Evolutionary conservation across 2,797 vertebrate species (phyloP).

Genomic region (Tokudaia tokunoshimensis): DNA sequence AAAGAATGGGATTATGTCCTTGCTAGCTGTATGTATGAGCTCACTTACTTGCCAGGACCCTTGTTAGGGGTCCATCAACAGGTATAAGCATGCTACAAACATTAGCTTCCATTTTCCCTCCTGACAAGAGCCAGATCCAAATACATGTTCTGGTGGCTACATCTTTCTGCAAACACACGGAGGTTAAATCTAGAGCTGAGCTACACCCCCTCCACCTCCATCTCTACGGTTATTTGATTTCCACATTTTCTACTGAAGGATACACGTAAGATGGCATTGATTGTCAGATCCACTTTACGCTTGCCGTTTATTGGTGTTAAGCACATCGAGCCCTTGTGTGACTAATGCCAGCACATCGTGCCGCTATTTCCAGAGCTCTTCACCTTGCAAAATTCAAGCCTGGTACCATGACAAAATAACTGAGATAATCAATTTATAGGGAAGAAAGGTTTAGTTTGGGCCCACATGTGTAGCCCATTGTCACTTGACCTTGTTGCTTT

Average conservation of each 20-base stretch:
- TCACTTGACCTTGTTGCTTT: neutral
- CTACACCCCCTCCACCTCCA: neutral
- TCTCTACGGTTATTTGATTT: neutral
- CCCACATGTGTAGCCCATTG: neutral
- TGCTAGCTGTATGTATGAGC: no score
- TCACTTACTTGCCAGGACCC: neutral
- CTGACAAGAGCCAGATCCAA: neutral
- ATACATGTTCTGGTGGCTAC: neutral
- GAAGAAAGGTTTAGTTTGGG: neutral
- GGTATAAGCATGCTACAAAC: neutral
- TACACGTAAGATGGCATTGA: neutral
- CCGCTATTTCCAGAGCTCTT: neutral
- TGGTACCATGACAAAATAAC: neutral
- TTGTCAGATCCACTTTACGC: neutral
- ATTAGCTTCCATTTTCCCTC: conserved; percentile 4
- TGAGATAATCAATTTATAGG: neutral
- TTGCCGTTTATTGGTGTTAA: neutral
- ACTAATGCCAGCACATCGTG: neutral
- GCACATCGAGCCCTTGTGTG: neutral
- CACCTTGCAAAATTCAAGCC: neutral
- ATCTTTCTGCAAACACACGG: neutral
- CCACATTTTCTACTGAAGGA: neutral
- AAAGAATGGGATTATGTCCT: neutral
- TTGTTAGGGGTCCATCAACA: neutral
- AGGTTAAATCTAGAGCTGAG: neutral